These are phyloP conservation scores for Melolontha melolontha DNA, from an alignment of 2,888 invertebrate genomes.

Conservation along the genomic window DNA sequence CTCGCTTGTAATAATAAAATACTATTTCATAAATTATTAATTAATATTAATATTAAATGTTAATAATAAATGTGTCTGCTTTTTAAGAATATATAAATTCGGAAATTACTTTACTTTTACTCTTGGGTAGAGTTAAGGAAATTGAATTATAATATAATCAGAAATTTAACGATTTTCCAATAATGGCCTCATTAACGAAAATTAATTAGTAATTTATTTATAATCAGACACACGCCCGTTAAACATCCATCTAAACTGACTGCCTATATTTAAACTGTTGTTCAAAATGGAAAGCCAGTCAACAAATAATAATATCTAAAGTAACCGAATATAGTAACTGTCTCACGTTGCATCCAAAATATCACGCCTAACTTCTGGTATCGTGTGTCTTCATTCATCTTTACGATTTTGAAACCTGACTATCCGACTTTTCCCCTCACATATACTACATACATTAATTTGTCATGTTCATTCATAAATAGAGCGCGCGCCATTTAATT, in stretches of 20 bases:
- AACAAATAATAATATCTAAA: constrained; percentile 37
- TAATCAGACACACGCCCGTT: constrained; percentile 20
- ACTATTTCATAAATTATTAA: no score
- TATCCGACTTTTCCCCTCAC: constrained; percentile 43
- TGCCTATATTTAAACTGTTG: constrained; percentile 21
- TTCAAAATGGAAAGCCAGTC: constrained; percentile 21
- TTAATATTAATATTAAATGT: no score
- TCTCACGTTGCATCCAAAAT: constrained; percentile 50
- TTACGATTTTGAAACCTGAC: constrained; percentile 49
- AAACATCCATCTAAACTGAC: constrained; percentile 20
- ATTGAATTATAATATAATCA: constrained; percentile 21
- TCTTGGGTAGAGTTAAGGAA: constrained; percentile 7
- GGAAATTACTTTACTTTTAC: no score
- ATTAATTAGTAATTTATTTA: constrained; percentile 35
- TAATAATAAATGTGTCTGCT: no score
- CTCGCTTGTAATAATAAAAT: no score
- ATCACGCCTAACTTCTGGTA: constrained; percentile 47
- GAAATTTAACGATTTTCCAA: constrained; percentile 30
- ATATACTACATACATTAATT: constrained; percentile 45
- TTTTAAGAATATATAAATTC: no score
- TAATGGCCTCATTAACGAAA: constrained; percentile 35
- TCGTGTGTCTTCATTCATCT: constrained; percentile 51
- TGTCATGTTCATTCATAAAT: constrained; percentile 52
- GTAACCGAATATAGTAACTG: constrained; percentile 36
- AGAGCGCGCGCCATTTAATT: constrained; percentile 42